Conservation (phyloP, 2,888 invertebrate species). For the Clunio marinus region DNA sequence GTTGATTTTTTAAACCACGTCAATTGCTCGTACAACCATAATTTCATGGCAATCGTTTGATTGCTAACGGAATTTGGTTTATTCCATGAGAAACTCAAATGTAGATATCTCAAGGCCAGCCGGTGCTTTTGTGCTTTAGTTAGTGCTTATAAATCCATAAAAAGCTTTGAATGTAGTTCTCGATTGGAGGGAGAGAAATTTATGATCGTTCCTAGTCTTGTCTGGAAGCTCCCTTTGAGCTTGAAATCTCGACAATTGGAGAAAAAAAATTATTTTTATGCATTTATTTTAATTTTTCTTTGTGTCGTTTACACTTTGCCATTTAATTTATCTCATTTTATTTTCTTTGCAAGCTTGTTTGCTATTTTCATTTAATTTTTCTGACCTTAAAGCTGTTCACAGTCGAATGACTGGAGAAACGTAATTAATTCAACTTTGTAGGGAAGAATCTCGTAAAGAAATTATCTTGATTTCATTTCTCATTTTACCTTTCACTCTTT, state of each 20-base stretch:
- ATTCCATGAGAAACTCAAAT: not conserved
- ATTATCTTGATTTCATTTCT: not conserved
- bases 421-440: constrained; percentile 10
- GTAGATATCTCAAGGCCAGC: constrained; percentile 36
- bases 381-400: not conserved
- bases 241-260: too few species aligned
- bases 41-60: constrained; percentile 10
- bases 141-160: constrained; percentile 2
- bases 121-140: constrained; percentile 28
- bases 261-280: constrained; percentile 4
- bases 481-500: too few species aligned
- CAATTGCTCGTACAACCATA: constrained; percentile 9
- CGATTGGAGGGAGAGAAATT: not conserved
- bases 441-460: not conserved
- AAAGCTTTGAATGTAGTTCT: not conserved
- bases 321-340: not conserved
- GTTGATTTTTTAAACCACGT: constrained; percentile 10
- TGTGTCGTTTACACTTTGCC: not conserved
- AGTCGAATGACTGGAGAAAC: not conserved
- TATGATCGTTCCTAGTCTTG: too few species aligned
- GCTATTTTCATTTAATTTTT: not conserved
- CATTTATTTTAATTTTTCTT: constrained; percentile 7
- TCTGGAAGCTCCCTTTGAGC: not conserved
- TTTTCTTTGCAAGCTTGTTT: not conserved
- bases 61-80: constrained; percentile 23